phyloP scores from a whole-genome alignment of 1,140 invertebrate species.

The Drosophila takahashii region DNA sequence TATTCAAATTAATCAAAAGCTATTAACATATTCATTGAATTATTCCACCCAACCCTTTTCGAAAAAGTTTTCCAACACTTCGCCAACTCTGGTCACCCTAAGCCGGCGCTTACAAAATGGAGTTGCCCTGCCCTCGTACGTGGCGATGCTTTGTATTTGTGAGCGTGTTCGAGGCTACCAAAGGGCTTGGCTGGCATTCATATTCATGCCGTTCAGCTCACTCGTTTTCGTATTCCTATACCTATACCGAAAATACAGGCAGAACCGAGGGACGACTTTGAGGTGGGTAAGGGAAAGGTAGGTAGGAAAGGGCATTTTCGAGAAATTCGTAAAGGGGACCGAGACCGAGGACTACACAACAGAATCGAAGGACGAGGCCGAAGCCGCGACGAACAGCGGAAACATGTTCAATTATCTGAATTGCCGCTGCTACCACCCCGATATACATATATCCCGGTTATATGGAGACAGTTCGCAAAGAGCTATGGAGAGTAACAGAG shows the following conservation, averaged over 20 bases:
- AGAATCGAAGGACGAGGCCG: conserved; percentile 39
- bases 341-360: conserved; percentile 23
- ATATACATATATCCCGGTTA: conserved; percentile 10
- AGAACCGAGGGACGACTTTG: conserved; percentile 14
- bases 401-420: conserved; percentile 77
- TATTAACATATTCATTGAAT: conserved; percentile 30
- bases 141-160: conserved; percentile 12
- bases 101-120: conserved; percentile 69
- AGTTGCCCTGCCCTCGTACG: conserved; percentile 48
- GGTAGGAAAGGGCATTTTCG: conserved; percentile 60
- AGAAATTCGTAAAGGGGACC: conserved; percentile 64
- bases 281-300: conserved; percentile 13
- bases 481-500: conserved; percentile 25
- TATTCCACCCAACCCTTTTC: conserved; percentile 6
- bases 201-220: conserved; percentile 29
- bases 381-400: conserved; percentile 52
- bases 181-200: conserved; percentile 53
- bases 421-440: conserved; percentile 64
- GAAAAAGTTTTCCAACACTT: conserved; percentile 31
- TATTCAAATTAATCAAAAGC: conserved; percentile 9
- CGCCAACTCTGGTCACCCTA: conserved; percentile 70
- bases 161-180: conserved; percentile 40
- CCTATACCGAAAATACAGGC: conserved; percentile 35
- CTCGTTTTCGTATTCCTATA: conserved; percentile 5
- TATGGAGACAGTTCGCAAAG: neutral